Percentiles rank a stretch among this genome's conserved stretches.
These are phyloP conservation scores for Drosophila trapezifrons DNA, from an alignment of 1,140 invertebrate genomes.

Conservation along the genomic window DNA sequence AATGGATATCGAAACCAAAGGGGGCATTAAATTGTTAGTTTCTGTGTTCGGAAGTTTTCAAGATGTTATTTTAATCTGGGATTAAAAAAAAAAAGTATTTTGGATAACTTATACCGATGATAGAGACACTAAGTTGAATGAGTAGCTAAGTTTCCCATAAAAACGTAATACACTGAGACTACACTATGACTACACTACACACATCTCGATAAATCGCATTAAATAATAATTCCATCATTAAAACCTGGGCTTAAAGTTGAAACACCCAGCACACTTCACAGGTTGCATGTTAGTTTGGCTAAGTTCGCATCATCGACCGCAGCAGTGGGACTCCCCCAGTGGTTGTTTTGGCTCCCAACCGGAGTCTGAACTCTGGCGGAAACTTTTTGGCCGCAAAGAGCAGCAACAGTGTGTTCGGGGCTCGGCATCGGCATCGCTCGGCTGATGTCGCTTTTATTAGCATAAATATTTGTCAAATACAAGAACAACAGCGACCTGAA, in stretches of 20 bases:
- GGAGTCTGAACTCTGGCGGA: conserved; percentile 31
- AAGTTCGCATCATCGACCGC: conserved; percentile 29
- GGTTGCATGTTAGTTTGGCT: conserved; percentile 10
- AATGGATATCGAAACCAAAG: conserved; percentile 22
- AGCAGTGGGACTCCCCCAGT: conserved; percentile 37
- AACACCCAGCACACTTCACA: conserved; percentile 4
- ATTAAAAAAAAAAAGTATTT: too few relatives aligned
- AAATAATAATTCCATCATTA: conserved; percentile 7
- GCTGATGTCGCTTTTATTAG: conserved; percentile 69
- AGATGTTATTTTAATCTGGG: background rate
- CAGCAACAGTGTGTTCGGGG: conserved; percentile 39
- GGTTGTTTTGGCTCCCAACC: conserved; percentile 29
- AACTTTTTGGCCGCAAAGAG: conserved; percentile 51
- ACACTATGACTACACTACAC: too few relatives aligned
- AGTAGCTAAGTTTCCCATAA: background rate
- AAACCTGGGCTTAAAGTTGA: conserved; percentile 8
- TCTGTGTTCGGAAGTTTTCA: background rate
- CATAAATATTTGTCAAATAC: conserved; percentile 79
- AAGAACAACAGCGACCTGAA: conserved; percentile 46
- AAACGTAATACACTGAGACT: too few relatives aligned
- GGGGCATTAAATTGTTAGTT: conserved; percentile 25
- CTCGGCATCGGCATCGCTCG: conserved; percentile 1
- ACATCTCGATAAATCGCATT: conserved; percentile 3
- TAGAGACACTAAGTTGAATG: too few relatives aligned
- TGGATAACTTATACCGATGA: too few relatives aligned